Percentiles rank a stretch among this genome's conserved stretches.
Evolutionary conservation across 2,797 vertebrate genomes (phyloP).

Genomic region (Gymnopithys bicolor): DNA sequence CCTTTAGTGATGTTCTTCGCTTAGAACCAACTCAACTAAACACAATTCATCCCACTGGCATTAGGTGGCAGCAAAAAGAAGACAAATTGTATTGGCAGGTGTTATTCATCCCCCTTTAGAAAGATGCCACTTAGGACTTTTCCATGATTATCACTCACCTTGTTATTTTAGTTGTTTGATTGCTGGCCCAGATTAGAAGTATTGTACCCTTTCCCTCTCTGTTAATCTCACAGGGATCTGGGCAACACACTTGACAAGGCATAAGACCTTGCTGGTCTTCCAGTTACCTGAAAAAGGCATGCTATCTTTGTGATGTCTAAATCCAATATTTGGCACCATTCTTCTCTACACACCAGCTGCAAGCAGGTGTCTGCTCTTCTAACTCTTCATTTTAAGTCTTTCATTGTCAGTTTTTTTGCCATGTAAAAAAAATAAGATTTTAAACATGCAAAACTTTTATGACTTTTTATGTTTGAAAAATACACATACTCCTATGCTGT

Average conservation of each 20-base stretch:
- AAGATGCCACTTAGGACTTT: neutral
- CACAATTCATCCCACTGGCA: neutral
- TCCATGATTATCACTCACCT: neutral
- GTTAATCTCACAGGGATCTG: neutral
- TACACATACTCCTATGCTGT: neutral
- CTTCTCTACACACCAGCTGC: neutral
- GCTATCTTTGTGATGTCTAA: conserved; percentile 15
- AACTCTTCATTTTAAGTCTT: neutral
- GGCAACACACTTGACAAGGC: neutral
- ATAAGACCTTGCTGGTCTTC: neutral
- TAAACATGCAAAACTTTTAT: neutral
- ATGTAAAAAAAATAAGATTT: neutral
- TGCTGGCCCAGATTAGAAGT: neutral
- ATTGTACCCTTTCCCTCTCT: neutral
- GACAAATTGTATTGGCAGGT: neutral
- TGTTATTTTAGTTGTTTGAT: neutral
- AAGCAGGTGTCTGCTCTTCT: neutral
- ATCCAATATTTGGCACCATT: neutral
- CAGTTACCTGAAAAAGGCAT: neutral
- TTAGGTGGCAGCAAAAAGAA: neutral
- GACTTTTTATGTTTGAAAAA: neutral
- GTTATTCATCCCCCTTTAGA: neutral
- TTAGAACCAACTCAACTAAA: neutral
- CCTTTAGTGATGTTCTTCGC: neutral
- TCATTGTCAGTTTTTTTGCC: neutral